phyloP scores from a whole-genome alignment of 2,797 vertebrate species.

The Aulostomus chinensis region DNA sequence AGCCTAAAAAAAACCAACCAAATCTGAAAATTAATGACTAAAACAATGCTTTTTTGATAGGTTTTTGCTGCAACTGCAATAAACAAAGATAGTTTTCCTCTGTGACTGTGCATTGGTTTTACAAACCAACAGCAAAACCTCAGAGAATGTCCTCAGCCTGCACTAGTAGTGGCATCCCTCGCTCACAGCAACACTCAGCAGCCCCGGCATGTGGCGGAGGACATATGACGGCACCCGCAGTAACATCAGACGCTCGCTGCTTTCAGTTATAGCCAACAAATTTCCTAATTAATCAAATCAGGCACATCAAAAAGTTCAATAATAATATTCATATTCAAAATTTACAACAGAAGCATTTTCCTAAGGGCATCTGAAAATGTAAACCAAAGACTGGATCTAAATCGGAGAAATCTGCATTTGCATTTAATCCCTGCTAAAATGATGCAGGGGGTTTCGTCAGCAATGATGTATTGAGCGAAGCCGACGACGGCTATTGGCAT shows the following conservation, averaged over 20 bases:
- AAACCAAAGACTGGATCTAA: slow-evolving; percentile 9
- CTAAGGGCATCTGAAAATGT: background rate
- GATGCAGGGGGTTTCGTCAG: slow-evolving; percentile 64
- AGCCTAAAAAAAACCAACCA: too few relatives aligned
- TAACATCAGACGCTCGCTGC: slow-evolving; percentile 23
- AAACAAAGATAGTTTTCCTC: too few relatives aligned
- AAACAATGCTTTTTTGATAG: too few relatives aligned
- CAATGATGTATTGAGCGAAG: slow-evolving; percentile 49
- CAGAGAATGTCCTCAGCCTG: too few relatives aligned
- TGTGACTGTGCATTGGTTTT: too few relatives aligned
- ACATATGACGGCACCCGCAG: slow-evolving; percentile 31
- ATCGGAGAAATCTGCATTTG: slow-evolving; percentile 11
- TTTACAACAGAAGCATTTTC: slow-evolving; percentile 7
- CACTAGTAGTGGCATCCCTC: too few relatives aligned
- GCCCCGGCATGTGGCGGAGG: background rate
- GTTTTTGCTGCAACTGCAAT: too few relatives aligned
- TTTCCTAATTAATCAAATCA: slow-evolving; percentile 21
- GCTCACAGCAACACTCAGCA: too few relatives aligned
- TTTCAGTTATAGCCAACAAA: slow-evolving; percentile 4
- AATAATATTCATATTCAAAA: background rate
- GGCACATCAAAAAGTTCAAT: background rate
- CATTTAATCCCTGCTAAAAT: slow-evolving; percentile 31
- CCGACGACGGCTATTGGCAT: slow-evolving; percentile 60
- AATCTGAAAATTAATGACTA: too few relatives aligned
- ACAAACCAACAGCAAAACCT: too few relatives aligned